Conservation (phyloP, 2,797 vertebrate species). For the Benthosema pterotum region DNA sequence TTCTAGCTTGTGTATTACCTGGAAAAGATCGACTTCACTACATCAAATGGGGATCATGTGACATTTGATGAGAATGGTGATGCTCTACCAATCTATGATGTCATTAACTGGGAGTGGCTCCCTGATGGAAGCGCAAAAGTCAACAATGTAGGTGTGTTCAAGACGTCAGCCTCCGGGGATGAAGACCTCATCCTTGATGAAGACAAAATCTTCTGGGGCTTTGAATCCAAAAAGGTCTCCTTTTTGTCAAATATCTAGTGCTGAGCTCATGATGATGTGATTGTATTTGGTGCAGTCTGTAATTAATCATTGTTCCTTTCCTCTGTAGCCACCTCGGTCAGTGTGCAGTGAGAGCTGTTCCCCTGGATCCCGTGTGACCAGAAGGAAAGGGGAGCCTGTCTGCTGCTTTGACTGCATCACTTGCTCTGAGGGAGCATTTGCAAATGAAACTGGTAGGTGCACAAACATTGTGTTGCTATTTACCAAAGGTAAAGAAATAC, state of each 20-base stretch:
- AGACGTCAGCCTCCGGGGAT: too few relatives aligned
- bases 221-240: constrained; percentile 10
- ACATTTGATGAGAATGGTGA: constrained; percentile 41
- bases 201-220: too few relatives aligned
- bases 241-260: constrained; percentile 1
- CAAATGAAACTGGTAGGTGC: too few relatives aligned
- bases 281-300: not conserved
- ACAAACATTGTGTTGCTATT: too few relatives aligned
- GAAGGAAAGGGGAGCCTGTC: constrained; percentile 25
- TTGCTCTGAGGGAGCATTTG: too few relatives aligned
- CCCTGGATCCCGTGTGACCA: constrained; percentile 54
- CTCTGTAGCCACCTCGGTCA: constrained; percentile 51
- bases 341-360: constrained; percentile 62
- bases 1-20: too few relatives aligned
- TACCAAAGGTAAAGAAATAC: constrained; percentile 36
- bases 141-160: constrained; percentile 4
- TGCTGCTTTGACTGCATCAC: too few relatives aligned
- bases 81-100: constrained; percentile 57
- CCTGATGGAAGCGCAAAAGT: constrained; percentile 40
- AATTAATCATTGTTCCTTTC: not conserved
- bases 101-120: constrained; percentile 59
- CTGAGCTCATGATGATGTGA: not conserved
- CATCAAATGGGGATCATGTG: constrained; percentile 37
- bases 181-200: too few relatives aligned
- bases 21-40: constrained; percentile 56